A percentile compares a stretch with the other conserved stretches of the same genome.
Evolutionary conservation across 2,797 vertebrate species (phyloP).

Genomic region (Macrochelys suwanniensis): DNA sequence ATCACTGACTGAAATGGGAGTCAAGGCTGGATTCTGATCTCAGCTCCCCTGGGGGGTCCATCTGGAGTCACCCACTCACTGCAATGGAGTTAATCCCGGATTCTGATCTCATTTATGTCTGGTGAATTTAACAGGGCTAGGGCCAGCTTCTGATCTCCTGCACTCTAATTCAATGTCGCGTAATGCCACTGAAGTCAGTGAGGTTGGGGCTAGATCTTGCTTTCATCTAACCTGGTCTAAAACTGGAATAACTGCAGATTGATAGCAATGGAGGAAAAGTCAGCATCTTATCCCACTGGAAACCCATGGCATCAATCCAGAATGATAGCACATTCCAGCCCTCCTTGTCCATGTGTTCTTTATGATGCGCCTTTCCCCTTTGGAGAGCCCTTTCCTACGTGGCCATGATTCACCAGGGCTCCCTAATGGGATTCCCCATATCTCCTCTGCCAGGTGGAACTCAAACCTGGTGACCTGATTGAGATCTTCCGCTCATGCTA

Average conservation of each 20-base stretch:
- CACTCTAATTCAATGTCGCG: neutral
- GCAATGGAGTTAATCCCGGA: neutral
- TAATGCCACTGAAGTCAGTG: neutral
- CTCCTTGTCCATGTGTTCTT: neutral
- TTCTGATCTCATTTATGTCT: neutral
- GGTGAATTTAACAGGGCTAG: neutral
- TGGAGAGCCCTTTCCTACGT: no score
- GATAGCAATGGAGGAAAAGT: neutral
- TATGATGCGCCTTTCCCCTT: neutral
- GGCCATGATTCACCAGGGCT: neutral
- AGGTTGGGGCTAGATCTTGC: neutral
- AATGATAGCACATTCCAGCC: neutral
- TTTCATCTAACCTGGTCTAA: neutral
- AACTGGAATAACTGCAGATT: neutral
- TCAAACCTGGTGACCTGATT: conserved; percentile 76
- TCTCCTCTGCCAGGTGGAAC: conserved; percentile 62
- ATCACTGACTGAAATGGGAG: neutral
- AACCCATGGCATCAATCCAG: neutral
- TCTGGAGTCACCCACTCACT: neutral
- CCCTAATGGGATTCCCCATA: neutral
- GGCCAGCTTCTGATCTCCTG: neutral
- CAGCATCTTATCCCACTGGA: neutral
- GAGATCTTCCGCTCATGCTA: conserved; percentile 77
- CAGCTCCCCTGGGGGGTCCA: neutral
- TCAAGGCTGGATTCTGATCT: neutral